phyloP scores from a whole-genome alignment of 2,113 vertebrate genomes.

The Cranoglanis bouderius region DNA sequence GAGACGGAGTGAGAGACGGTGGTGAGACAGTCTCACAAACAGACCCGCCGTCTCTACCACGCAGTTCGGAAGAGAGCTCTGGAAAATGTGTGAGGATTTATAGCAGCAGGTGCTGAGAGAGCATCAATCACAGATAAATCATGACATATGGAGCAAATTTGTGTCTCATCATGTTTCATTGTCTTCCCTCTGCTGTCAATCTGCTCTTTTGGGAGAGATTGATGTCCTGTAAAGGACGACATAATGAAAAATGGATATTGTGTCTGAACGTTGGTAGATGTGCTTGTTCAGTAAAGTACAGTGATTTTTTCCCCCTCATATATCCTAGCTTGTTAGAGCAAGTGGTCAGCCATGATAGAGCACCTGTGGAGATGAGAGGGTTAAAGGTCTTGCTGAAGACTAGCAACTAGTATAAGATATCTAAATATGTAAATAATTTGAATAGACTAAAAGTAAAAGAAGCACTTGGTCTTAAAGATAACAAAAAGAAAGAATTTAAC shows the following conservation, averaged over 20 bases:
- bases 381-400: not conserved
- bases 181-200: conserved; percentile 34
- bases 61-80: not conserved
- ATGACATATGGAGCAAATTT: conserved; percentile 37
- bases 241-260: not conserved
- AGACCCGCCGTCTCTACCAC: not conserved
- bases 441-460: no score
- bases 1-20: not conserved
- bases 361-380: not conserved
- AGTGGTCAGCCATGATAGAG: not conserved
- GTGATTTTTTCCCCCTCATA: not conserved
- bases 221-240: not conserved
- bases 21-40: not conserved
- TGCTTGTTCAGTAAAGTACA: not conserved
- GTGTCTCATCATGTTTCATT: not conserved
- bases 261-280: not conserved
- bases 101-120: conserved; percentile 33
- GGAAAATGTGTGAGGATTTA: conserved; percentile 40
- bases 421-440: no score
- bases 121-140: conserved; percentile 24
- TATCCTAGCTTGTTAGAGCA: not conserved
- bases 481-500: no score
- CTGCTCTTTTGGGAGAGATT: conserved; percentile 28
- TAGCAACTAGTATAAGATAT: not conserved
- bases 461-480: no score